These are phyloP conservation scores for Nematostella vectensis DNA, from an alignment of 92 coral and sea anemone genomes.

Conservation along the genomic window DNA sequence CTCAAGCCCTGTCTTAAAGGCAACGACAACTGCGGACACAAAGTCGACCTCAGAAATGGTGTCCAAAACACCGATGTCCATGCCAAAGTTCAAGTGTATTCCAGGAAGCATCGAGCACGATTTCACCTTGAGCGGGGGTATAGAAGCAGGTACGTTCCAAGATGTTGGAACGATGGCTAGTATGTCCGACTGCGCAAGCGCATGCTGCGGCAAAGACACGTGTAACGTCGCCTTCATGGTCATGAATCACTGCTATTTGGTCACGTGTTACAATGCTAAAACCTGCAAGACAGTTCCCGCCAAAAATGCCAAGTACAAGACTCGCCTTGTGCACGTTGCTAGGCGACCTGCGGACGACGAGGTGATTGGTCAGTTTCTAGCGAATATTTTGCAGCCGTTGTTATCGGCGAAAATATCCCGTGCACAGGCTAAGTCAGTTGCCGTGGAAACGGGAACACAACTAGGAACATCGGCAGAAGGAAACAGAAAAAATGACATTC, in stretches of 20 bases:
- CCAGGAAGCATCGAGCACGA: conserved; percentile 19
- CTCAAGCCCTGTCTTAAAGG: neutral
- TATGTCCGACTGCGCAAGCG: conserved; percentile 28
- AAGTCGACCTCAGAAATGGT: neutral
- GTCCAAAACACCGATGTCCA: neutral
- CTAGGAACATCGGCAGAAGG: neutral
- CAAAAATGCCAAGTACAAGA: conserved; percentile 27
- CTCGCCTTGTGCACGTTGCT: conserved; percentile 48
- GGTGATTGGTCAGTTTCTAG: conserved; percentile 27
- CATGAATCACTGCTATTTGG: conserved; percentile 49
- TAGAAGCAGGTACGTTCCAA: conserved; percentile 59
- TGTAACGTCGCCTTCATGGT: conserved; percentile 74
- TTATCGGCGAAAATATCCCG: neutral
- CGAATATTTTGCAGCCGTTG: conserved; percentile 56
- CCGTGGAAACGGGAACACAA: neutral
- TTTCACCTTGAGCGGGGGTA: conserved; percentile 60
- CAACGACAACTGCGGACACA: neutral
- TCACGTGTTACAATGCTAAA: conserved; percentile 43
- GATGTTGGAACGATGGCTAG: conserved; percentile 48
- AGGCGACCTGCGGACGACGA: conserved; percentile 29
- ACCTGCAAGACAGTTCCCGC: conserved; percentile 54
- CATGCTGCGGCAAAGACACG: conserved; percentile 41
- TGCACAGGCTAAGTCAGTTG: neutral
- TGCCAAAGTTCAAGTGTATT: conserved; percentile 19
- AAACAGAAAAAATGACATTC: neutral